Base-by-base conservation (phyloP, 2,113 vertebrate species). In the Talpa occidentalis region DNA sequence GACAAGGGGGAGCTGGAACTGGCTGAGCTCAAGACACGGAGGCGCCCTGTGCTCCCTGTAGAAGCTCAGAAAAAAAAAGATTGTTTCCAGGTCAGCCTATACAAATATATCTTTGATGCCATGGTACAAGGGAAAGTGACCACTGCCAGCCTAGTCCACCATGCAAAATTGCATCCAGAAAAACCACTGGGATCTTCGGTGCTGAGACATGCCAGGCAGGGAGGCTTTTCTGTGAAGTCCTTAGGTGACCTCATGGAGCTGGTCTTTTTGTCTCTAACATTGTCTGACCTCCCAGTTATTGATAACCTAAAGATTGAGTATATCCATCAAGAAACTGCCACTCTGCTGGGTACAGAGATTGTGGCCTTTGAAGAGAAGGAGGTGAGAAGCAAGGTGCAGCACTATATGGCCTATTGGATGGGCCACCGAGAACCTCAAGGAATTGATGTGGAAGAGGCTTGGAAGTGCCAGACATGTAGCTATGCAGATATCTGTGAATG, bases 41-140 rank as follows among this genome's bases (percentile, higher is more conserved):
- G 16, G 2, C 95, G 87, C 3, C 91, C 88, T 14, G 17, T 86
- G 77, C 94, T 97, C 44, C 98, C 98, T 52, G 21, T 74, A 56
- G 72, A 91, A 52, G 96, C 96, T 6, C 98, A 98, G 95, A 98
- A 94, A 76, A 98, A 94, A 66, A 98, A 94, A 90, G 97, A 98
- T 60, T 40, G 52, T 93, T 98, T 98, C 72, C 98, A 98, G 97
- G 98, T 98, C 49, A 97, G 94, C 52, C 67, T 99, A 14, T 99
- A 99, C 83, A 99, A 98, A 94, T 97, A 97, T 21, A 95, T 99
- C 40, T 98, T 99, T 95, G 98, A 99, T 91, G 96, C 94, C n/a
- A 97, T 99, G 98, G 97, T 98, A 26, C 97, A 94, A 78, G 98
- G 98, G 10, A 79, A 95, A 42, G 91, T 98, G 92, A 97, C 95